Percentiles rank a stretch among this genome's conserved stretches.
Conservation (phyloP, 1,140 invertebrate species). For the Ectropis grisescens region DNA sequence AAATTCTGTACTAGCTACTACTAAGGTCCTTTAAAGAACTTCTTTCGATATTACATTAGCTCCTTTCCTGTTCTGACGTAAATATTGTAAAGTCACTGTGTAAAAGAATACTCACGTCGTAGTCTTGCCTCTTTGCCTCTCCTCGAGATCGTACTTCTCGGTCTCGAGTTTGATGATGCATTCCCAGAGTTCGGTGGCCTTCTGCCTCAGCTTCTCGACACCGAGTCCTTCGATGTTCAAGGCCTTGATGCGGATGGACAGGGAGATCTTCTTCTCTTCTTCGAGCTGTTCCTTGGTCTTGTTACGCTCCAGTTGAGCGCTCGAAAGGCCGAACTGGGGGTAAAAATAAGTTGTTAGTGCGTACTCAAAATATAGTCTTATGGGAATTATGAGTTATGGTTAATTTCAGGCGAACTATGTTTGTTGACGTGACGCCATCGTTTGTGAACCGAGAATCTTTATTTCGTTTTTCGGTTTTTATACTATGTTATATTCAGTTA, state of each 20-base stretch:
- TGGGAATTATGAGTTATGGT: no score
- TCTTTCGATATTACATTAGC: no score
- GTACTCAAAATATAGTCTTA: no score
- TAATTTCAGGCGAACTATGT: no score
- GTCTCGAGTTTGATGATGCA: slow-evolving; percentile 96
- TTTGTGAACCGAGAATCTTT: no score
- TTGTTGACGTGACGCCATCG: no score
- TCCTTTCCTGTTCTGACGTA: no score
- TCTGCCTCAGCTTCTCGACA: slow-evolving; percentile 86
- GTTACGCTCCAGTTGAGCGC: slow-evolving; percentile 93
- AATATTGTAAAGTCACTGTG: no score
- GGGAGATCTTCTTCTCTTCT: slow-evolving; percentile 97
- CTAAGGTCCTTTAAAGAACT: no score
- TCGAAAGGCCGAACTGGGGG: slow-evolving; percentile 83
- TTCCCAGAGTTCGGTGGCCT: slow-evolving; percentile 96
- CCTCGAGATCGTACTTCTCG: slow-evolving; percentile 99
- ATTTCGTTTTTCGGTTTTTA: no score
- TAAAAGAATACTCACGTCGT: slow-evolving; percentile 96
- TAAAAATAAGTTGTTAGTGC: slow-evolving; percentile 1
- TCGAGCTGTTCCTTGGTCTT: slow-evolving; percentile 99
- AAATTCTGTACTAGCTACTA: no score
- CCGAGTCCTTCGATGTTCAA: slow-evolving; percentile 86
- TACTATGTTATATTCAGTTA: no score
- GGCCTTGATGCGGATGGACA: slow-evolving; percentile 96
- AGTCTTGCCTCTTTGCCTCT: slow-evolving; percentile 98